Percentiles rank a stretch among this genome's conserved stretches.
These are phyloP conservation scores for Apoda limacodes DNA, from an alignment of 2,888 invertebrate genomes.

Conservation along the genomic window DNA sequence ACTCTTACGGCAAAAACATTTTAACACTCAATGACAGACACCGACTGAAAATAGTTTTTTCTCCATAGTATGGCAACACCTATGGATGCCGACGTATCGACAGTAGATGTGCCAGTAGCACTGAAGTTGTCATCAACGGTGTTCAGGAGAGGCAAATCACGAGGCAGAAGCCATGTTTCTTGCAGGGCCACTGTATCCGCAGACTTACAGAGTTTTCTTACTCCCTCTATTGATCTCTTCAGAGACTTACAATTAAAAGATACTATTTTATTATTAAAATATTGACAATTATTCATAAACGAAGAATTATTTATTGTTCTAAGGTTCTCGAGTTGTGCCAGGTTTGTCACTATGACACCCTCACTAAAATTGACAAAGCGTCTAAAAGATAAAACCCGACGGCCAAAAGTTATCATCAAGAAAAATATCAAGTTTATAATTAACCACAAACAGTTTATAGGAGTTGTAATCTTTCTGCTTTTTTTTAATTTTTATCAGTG, in stretches of 20 bases:
- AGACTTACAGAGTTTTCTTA: constrained; percentile 1
- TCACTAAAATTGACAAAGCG: constrained; percentile 1
- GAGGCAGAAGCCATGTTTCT: constrained; percentile 2
- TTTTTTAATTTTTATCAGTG: too few relatives aligned
- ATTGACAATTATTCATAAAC: too few relatives aligned
- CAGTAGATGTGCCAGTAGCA: constrained; percentile 3
- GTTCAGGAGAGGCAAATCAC: constrained; percentile 1
- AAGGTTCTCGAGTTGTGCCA: too few relatives aligned
- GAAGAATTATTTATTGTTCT: neutral
- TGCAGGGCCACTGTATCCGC: constrained; percentile 3
- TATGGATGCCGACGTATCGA: constrained; percentile 5
- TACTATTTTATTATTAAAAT: too few relatives aligned
- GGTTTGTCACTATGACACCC: neutral
- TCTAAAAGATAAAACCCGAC: neutral
- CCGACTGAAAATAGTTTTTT: too few relatives aligned
- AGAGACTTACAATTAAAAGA: constrained; percentile 6
- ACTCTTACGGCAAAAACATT: constrained; percentile 1
- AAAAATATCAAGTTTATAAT: neutral
- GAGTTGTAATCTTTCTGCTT: constrained; percentile 1
- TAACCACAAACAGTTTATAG: constrained; percentile 1
- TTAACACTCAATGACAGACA: too few relatives aligned
- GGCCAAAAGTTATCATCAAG: neutral
- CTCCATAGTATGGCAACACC: too few relatives aligned
- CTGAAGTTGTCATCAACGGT: neutral
- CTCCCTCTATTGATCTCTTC: neutral